Evolutionary conservation across 2,797 vertebrate genomes (phyloP), one percentile per base, ranked within the genome.

Genomic region (Oophaga sylvatica): DNA sequence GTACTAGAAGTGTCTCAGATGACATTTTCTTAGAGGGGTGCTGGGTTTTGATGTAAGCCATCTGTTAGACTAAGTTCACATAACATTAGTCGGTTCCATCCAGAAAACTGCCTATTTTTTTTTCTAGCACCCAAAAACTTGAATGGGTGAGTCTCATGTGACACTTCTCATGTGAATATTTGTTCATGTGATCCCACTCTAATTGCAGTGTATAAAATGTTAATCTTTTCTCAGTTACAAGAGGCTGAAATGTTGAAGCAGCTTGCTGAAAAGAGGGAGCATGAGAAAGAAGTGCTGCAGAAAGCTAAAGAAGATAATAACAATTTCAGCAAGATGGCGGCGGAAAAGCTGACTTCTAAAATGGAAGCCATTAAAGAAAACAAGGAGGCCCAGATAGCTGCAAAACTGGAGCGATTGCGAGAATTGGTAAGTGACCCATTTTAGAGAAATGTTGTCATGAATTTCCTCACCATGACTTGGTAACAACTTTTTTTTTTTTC

Each of bases 301-400:
- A 99, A 98, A 92, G 98, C 97, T 8, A 94, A 96, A 9, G 96
- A 98, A 76, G 97, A 97, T 88, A 97, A 96, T 92, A 96, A 96
- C 93, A 97, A 97, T 92, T 98, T 98, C 89, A 97, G 96, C 91
- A 98, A 99, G 93, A 96, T 95, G 95, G 95, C 96, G 26, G 95
- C 98, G 89, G 97, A 99, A 93, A 99, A 98, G 81, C 93, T 98
- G 91, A 97, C 95, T 92, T 96, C 96, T 91, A 99, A 98, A 94
- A 98, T 99, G 97, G 97, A 98, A 95, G 96, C 96, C 6, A 98
- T 96, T 93, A 97, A 99, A 93, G 97, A 99, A 92, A 99, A 99
- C 90, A 96, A 96, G 19, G 95, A 94, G 71, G 98, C 97, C 48
- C 96, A 95, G 86, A 96, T 97, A 95, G 97, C 96, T 6, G 97